phyloP scores from a whole-genome alignment of 2,113 vertebrate genomes.

The Cyanistes caeruleus region DNA sequence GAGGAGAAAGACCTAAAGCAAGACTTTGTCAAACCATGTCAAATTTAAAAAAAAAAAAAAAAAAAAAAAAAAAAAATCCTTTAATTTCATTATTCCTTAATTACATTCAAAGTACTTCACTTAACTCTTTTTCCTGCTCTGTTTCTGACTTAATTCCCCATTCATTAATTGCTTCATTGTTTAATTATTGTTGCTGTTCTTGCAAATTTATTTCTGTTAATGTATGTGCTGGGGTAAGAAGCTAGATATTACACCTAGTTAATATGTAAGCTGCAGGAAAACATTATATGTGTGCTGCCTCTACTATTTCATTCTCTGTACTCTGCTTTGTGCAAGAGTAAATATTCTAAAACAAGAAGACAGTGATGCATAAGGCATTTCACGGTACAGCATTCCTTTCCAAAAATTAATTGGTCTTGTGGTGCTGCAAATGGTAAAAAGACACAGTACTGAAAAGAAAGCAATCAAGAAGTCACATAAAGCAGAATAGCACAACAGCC shows the following conservation, averaged over 20 bases:
- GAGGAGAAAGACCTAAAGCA: background rate
- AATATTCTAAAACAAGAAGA: background rate
- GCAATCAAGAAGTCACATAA: background rate
- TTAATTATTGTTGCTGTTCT: conserved; percentile 13
- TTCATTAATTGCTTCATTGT: conserved; percentile 17
- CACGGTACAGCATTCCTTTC: background rate
- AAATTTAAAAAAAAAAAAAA: background rate
- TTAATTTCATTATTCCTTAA: background rate
- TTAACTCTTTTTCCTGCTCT: background rate
- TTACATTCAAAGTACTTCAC: background rate
- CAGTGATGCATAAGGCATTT: background rate
- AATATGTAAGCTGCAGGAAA: background rate
- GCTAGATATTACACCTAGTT: background rate
- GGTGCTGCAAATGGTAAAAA: background rate
- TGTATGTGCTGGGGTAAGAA: background rate
- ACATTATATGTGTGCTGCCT: background rate
- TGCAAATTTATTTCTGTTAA: background rate
- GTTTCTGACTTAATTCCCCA: background rate
- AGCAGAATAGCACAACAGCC: background rate
- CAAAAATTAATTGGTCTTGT: conserved; percentile 15
- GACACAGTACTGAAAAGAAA: background rate
- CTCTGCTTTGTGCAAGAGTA: background rate
- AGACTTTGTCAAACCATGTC: background rate
- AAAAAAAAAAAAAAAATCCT: background rate
- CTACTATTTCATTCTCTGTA: background rate